Base-by-base conservation (phyloP, 2,797 vertebrate species). In the Acanthurus tractus region DNA sequence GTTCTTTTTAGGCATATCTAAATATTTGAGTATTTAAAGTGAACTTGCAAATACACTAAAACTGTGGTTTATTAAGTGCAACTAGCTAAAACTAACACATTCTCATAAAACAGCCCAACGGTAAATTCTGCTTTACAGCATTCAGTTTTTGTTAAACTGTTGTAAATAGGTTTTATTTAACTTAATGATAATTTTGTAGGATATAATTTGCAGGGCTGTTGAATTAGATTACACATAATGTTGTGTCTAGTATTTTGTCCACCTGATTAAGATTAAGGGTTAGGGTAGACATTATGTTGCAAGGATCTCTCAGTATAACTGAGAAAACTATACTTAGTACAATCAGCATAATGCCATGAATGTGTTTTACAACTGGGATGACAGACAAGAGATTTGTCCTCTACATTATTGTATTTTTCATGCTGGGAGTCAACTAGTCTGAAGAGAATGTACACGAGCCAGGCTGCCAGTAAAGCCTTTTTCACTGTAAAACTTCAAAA, bases 401-500 rank as follows among this genome's bases (percentile, higher is more conserved):
- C 20, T 14, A 6, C n/a, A 38, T 6, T 2, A 10, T 3, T 45
- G 36, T 61, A 36, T 36, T 15, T 25, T 13, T 13, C 20, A 56
- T 22, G 14, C 23, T 42, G 36, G 25, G 23, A 45, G 36, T 61
- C n/a, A 54, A 22, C 8, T 2, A 17, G 25, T 15, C 18, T 66
- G 11, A 50, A n/a, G 44, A 18, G 17, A 36, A 11, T 42, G 23
- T 40, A 22, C 10, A 42, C 8, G 23, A 44, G 38, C 29, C 20
- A 44, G 23, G 13, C 8, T 20, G 40, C 7, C 15, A 64, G 50
- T 58, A 6, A 36, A 22, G n/a, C 14, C 20, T 15, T 38, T 53
- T 69, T 69, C 25, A 67, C 40, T 69, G 40, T 65, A 34, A 56
- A 70, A 71, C 18, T 18, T 2, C 8, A 50, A 52, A 72, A 25